A percentile compares a stretch with the other conserved stretches of the same genome.
Conservation (phyloP, 2,888 invertebrate genomes). For the Diadegma fenestrale region DNA sequence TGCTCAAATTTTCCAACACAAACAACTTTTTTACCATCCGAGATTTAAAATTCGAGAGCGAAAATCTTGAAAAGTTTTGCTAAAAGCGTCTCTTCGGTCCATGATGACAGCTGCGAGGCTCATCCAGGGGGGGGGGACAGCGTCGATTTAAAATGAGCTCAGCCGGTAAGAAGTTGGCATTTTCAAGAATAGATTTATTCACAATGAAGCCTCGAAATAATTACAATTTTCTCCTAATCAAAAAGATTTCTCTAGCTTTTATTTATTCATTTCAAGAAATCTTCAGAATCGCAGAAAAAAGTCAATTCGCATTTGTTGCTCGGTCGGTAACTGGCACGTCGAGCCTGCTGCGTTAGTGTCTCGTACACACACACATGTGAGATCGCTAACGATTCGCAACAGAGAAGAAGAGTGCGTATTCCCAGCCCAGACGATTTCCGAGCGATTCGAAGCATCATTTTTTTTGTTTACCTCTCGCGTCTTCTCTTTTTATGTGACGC, state of each 20-base stretch:
- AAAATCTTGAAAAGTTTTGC: neutral
- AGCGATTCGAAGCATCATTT: conserved; percentile 8
- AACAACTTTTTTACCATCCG: neutral
- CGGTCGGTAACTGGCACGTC: neutral
- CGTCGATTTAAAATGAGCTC: neutral
- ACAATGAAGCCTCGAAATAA: neutral
- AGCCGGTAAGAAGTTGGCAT: neutral
- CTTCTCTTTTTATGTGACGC: neutral
- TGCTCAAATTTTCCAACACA: neutral
- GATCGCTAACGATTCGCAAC: neutral
- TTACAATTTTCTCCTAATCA: neutral
- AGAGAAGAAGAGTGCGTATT: neutral
- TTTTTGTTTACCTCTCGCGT: conserved; percentile 1
- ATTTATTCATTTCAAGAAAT: neutral
- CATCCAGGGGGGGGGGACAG: neutral
- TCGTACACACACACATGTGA: neutral
- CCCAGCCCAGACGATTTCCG: neutral
- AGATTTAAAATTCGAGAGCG: neutral
- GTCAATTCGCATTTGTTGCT: neutral
- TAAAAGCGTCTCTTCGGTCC: neutral
- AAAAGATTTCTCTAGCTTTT: neutral
- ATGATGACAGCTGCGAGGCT: neutral
- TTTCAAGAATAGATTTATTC: neutral
- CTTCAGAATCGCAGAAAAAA: neutral
- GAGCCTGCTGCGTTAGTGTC: neutral